Evolutionary conservation across 2,797 vertebrate species (phyloP), one percentile per base, ranked within the genome.

Genomic region (Myotis myotis): DNA sequence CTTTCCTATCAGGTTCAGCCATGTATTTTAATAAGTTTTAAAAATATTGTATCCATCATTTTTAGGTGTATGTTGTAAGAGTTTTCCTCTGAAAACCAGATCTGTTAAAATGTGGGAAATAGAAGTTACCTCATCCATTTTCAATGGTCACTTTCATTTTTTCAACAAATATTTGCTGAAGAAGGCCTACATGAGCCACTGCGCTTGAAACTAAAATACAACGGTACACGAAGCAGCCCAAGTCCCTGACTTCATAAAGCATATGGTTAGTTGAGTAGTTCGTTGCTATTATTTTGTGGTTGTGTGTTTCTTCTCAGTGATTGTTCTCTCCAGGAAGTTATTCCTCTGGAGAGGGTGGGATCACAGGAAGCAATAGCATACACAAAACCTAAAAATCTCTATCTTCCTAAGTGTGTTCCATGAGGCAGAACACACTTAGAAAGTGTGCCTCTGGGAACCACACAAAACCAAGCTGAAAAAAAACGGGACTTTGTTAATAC

Each of bases 111-210:
- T 66, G n/a, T 36, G 19, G 30, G 75, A 47, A 88, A 85, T 13
- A 71, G 53, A 47, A 92, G 30, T 62, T 51, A 66, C 22, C 47
- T 82, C n/a, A 33, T 16, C 33, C 60, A 84, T 68, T 90, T 95
- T 95, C 68, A 60, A 23, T 71, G 19, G 10, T 51, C 20, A 36
- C 22, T 87, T 95, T 70, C 41, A 84, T 66, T 90, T 11, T 33
- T 96, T 80, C 41, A 74, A 71, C 7, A 79, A 49, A 62, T 86
- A 64, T 30, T 93, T 94, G 36, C 38, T 47, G 36, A 89, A 88
- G 36, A 82, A 92, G 68, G 12, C n/a, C 60, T 91, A 41, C 44
- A 51, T 30, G 20, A 89, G 83, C 23, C 47, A 28, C 22, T 66
- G 23, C 71, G 68, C 25, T 75, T 57, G 41, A 20, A 70, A 83